Base-by-base conservation (phyloP, 2,888 invertebrate species). In the Latheticus oryzae region DNA sequence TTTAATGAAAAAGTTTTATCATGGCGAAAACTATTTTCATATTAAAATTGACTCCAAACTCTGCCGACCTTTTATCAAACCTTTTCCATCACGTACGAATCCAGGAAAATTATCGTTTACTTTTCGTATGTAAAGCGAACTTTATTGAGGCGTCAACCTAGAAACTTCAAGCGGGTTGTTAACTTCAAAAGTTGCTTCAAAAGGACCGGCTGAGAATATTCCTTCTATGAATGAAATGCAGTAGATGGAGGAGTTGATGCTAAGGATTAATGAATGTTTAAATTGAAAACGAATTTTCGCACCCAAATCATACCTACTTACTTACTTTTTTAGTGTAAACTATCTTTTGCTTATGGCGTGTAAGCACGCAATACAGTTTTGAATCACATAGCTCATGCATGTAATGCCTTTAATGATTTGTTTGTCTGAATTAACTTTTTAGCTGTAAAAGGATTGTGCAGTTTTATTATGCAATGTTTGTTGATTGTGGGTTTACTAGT, bases 131-230 rank as follows among this genome's bases (percentile, higher is more conserved):
- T 24, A 40, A 26, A 23, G 21, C 12, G 33, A 23, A 21, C 33
- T 47, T 47, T 23, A 47, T 47, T 47, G 33, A 35, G 47, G 47
- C 33, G 47, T 21, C 33, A 47, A 45, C 16, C 30, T 21, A 30
- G 30, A 45, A 47, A 35, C 47, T 47, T 15, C 9, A 47, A 47
- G 24, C 35, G 47, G 47, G 47, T 47, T 35, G 47, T 47, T 35
- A 47, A 13, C 47, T 47, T 47, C 47, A 47, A 33, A 47, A 33
- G 12, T 1, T 17, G 47, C 47, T 17, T 47, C 47, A 47, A 45
- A 43, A 19, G 47, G 47, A 24, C 33, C 45, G 19, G 19, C 15
- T 23, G 3, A 8, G 40, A 26, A 45, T 30, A 16, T 30, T 32
- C 21, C 45, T 43, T 17, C 16, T 38, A 45, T 45, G 30, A 17